phyloP scores from a whole-genome alignment of 2,888 invertebrate genomes.

The Zeuzera pyrina region DNA sequence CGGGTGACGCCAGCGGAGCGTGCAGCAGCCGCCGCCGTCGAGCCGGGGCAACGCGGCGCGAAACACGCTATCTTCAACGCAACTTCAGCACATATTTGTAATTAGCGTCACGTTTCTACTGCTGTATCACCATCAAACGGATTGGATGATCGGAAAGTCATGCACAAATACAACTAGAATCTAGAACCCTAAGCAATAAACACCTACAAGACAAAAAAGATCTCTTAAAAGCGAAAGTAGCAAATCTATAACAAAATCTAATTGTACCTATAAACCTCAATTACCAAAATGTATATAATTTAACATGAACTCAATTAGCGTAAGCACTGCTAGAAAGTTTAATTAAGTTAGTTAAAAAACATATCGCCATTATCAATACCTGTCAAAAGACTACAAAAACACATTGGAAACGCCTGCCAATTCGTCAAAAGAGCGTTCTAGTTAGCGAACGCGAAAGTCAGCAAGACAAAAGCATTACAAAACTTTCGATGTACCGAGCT shows the following conservation, averaged over 20 bases:
- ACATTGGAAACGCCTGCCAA: constrained; percentile 22
- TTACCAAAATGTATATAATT: too few relatives aligned
- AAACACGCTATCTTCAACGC: too few relatives aligned
- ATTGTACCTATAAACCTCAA: too few relatives aligned
- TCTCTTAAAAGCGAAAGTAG: too few relatives aligned
- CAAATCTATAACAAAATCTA: too few relatives aligned
- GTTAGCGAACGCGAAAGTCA: constrained; percentile 54
- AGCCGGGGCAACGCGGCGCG: constrained; percentile 42
- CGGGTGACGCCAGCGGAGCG: constrained; percentile 55
- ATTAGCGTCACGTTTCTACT: constrained; percentile 24
- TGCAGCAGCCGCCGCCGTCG: constrained; percentile 58
- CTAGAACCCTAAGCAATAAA: too few relatives aligned
- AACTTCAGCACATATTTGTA: constrained; percentile 31
- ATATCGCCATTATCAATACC: constrained; percentile 19
- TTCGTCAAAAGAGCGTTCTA: constrained; percentile 44
- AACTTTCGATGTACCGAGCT: constrained; percentile 54
- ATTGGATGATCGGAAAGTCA: too few relatives aligned
- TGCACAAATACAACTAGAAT: too few relatives aligned
- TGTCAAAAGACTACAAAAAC: constrained; percentile 21
- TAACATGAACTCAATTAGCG: too few relatives aligned
- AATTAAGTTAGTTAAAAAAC: too few relatives aligned
- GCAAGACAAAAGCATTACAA: constrained; percentile 59
- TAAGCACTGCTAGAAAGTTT: too few relatives aligned
- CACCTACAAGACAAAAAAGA: too few relatives aligned
- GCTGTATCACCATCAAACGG: constrained; percentile 24